phyloP scores from a whole-genome alignment of 2,888 invertebrate species.

The Melanargia galathea region DNA sequence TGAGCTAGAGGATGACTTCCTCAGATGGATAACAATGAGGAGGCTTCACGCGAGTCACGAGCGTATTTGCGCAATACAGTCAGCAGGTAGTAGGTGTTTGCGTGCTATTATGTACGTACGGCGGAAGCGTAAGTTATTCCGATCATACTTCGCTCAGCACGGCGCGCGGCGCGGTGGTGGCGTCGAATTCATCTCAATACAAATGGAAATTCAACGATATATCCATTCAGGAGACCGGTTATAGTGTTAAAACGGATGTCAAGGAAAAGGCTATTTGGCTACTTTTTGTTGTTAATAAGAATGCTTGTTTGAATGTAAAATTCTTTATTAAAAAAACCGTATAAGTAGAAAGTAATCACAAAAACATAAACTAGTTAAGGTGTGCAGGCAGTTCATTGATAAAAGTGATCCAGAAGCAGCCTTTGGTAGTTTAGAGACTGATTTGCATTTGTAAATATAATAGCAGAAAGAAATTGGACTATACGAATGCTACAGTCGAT shows the following conservation, averaged over 20 bases:
- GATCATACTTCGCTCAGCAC: constrained; percentile 27
- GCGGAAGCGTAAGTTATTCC: constrained; percentile 31
- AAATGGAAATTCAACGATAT: constrained; percentile 27
- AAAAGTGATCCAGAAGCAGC: too few relatives aligned
- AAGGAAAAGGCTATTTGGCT: background rate
- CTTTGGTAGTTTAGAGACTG: too few relatives aligned
- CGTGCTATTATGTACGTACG: constrained; percentile 26
- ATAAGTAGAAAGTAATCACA: too few relatives aligned
- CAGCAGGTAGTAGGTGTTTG: background rate
- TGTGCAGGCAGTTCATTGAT: too few relatives aligned
- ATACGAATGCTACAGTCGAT: too few relatives aligned
- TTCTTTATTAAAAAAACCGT: background rate
- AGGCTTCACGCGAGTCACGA: constrained; percentile 11
- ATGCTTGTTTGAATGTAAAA: background rate
- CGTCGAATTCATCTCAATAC: constrained; percentile 34
- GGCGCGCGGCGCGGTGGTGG: too few relatives aligned
- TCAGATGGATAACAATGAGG: constrained; percentile 8
- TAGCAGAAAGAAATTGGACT: too few relatives aligned
- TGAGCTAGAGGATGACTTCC: constrained; percentile 3
- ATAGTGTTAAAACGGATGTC: too few relatives aligned
- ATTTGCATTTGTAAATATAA: too few relatives aligned
- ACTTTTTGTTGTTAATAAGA: background rate
- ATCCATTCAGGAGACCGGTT: background rate
- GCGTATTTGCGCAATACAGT: constrained; percentile 15
- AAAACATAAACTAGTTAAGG: too few relatives aligned